Evolutionary conservation across 2,888 invertebrate genomes (phyloP).

Genomic region (Troglohyphantes excavatus): DNA sequence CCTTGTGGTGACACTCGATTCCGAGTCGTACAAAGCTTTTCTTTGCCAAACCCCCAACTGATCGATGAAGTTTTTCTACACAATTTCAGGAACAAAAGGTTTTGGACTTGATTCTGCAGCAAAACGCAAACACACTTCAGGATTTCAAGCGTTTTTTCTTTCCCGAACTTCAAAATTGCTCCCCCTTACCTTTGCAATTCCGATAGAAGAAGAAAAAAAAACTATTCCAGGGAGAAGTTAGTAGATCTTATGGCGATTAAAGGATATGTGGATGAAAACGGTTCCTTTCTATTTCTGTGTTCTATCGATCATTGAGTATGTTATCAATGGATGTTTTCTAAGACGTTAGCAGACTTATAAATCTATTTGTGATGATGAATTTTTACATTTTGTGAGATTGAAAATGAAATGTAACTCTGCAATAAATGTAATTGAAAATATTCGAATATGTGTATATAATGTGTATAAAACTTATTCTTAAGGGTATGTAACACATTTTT

Average conservation of each 20-base stretch:
- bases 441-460: too few relatives aligned
- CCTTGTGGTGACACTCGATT: slow-evolving; percentile 72
- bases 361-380: slow-evolving; percentile 17
- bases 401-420: too few relatives aligned
- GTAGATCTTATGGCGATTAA: slow-evolving; percentile 47
- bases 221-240: slow-evolving; percentile 40
- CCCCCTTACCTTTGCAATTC: slow-evolving; percentile 27
- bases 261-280: slow-evolving; percentile 26
- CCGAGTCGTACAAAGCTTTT: slow-evolving; percentile 14
- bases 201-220: slow-evolving; percentile 26
- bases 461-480: too few relatives aligned
- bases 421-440: too few relatives aligned
- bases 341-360: neutral
- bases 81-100: slow-evolving; percentile 45
- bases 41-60: neutral
- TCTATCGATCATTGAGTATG: slow-evolving; percentile 10
- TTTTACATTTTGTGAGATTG: neutral
- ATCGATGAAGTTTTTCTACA: slow-evolving; percentile 52
- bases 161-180: slow-evolving; percentile 45
- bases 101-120: slow-evolving; percentile 4
- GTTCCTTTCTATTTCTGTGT: neutral
- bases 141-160: slow-evolving; percentile 40
- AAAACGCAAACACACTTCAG: slow-evolving; percentile 60
- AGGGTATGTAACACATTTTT: too few relatives aligned
- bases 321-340: neutral